Conservation (phyloP, 2,888 invertebrate genomes). For the Hydrotaea cyrtoneurina region DNA sequence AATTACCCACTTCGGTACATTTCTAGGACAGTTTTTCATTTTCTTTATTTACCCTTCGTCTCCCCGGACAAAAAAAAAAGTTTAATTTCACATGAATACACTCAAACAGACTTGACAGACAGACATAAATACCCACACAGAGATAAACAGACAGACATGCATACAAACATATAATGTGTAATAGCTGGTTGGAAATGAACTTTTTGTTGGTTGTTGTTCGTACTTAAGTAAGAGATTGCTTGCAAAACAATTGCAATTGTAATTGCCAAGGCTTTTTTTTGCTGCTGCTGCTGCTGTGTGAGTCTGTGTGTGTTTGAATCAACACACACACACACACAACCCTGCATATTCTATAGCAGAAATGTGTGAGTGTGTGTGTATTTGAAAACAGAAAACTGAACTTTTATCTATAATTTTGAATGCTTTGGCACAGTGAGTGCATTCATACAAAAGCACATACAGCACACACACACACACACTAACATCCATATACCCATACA, state of each 20-base stretch:
- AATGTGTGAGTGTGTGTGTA: neutral
- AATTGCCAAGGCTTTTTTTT: slow-evolving; percentile 29
- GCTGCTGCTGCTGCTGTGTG: neutral
- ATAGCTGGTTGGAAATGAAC: slow-evolving; percentile 25
- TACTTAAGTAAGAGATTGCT: slow-evolving; percentile 35
- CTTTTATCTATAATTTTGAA: slow-evolving; percentile 35
- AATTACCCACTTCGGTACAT: neutral
- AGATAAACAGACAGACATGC: neutral
- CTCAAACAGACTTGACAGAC: neutral
- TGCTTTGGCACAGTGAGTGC: slow-evolving; percentile 23
- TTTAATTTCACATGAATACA: neutral
- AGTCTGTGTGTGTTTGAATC: neutral
- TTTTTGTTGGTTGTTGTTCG: neutral
- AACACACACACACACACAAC: neutral
- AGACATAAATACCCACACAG: neutral
- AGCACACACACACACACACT: neutral
- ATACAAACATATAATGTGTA: neutral
- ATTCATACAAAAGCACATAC: slow-evolving; percentile 11
- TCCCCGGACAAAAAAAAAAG: neutral
- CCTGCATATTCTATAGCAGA: neutral
- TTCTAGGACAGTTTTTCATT: neutral
- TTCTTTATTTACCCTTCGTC: neutral
- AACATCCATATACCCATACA: neutral
- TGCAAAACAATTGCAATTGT: slow-evolving; percentile 38
- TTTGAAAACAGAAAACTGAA: neutral